These are phyloP conservation scores for Lucinisca nassula DNA, from an alignment of 2,888 invertebrate species.

Conservation along the genomic window DNA sequence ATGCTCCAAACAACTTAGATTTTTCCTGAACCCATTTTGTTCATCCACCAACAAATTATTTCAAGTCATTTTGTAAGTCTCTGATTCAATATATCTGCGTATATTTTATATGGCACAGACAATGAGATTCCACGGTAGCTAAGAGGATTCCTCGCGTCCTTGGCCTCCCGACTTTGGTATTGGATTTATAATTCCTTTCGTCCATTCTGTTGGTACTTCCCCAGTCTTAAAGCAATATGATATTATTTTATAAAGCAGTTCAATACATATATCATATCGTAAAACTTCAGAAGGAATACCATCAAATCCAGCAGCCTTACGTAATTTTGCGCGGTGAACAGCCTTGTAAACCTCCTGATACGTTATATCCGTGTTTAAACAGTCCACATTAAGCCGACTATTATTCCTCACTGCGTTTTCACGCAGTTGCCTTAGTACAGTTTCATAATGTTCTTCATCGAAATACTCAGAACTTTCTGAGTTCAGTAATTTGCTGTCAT, in stretches of 20 bases:
- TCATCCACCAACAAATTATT: too few relatives aligned
- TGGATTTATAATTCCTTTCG: constrained; percentile 3
- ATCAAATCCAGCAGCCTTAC: constrained; percentile 21
- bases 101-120: neutral
- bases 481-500: neutral
- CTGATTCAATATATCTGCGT: too few relatives aligned
- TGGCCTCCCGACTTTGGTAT: neutral
- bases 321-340: neutral
- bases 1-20: neutral
- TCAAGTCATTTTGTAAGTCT: neutral
- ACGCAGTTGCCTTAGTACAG: too few relatives aligned
- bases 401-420: too few relatives aligned
- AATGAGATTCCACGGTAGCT: constrained; percentile 30
- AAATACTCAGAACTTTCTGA: neutral
- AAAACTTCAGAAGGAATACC: constrained; percentile 12
- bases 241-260: constrained; percentile 9
- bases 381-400: too few relatives aligned
- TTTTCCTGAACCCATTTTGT: constrained; percentile 18
- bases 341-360: too few relatives aligned
- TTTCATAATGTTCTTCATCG: neutral
- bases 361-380: too few relatives aligned
- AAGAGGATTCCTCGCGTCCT: constrained; percentile 24
- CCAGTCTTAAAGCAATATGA: constrained; percentile 15
- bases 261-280: neutral
- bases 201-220: constrained; percentile 11